Base-by-base conservation (phyloP, 2,113 vertebrate genomes). In the Rhipidura dahli region DNA sequence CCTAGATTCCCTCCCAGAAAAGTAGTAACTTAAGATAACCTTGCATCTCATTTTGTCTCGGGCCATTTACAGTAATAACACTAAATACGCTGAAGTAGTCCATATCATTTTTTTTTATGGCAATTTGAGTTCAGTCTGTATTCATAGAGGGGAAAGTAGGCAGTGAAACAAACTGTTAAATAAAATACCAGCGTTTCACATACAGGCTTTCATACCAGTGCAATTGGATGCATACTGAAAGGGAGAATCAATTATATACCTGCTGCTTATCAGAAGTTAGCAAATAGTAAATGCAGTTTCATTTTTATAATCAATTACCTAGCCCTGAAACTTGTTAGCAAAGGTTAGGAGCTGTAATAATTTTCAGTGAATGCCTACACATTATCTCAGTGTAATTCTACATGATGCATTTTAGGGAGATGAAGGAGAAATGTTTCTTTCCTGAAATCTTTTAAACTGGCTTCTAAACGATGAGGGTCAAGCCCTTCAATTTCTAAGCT, bases 221-320 rank as follows among this genome's bases (percentile, higher is more conserved):
- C 75, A 88, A 39, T 65, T 85, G 60, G 57, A 80, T 91, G 28
- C 54, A 79, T 54, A 51, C 33, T 83, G 90, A 86, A 87, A 82
- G 14, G 21, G 19, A 90, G 40, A 81, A 89, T 93, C 77, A 87
- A 73, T 94, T 97, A 61, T 73, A 39, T 51, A 73, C 64, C 50
- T 70, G 75, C 71, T 76, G 27, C 59, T 96, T 96, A 95, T 96
- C 79, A 85, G 64, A 91, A 83, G 44, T 70, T 89, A 94, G 65
- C 37, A 94, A 93, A 96, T 70, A 76, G 47, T 68, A 94, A 97
- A 76, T 86, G 49, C 60, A 44, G 49, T 92, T 92, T 90, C 39
- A 87, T 87, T 95, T 95, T 92, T 85, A 35, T 91, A 84, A 96
- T 91, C 65, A 93, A 83, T 78, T 97, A 69, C 66, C 35, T 39